Conservation (phyloP, 2,797 vertebrate species). For the Hydrocynus forskahlii region DNA sequence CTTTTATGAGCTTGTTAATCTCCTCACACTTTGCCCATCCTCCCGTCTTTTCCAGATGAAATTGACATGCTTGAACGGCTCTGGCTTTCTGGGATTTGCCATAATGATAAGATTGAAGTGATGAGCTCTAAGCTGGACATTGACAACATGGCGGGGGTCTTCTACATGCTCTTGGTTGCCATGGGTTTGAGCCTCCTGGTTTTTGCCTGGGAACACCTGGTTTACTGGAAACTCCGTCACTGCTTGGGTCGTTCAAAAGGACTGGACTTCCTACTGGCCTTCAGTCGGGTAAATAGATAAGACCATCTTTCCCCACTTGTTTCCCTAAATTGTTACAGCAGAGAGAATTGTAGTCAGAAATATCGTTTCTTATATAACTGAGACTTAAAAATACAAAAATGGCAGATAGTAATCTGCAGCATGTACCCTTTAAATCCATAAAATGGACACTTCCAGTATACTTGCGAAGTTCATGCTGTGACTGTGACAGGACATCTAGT, state of each 20-base stretch:
- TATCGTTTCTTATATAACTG: not conserved
- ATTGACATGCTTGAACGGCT: slow-evolving; percentile 74
- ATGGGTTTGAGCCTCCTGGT: slow-evolving; percentile 97
- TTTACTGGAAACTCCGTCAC: slow-evolving; percentile 95
- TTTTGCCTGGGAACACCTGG: slow-evolving; percentile 95
- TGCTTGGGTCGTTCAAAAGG: slow-evolving; percentile 76
- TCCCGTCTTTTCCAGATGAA: slow-evolving; percentile 66
- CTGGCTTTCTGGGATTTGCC: slow-evolving; percentile 97
- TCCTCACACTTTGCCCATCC: slow-evolving; percentile 15
- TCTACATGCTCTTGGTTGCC: slow-evolving; percentile 98
- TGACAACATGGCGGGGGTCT: slow-evolving; percentile 98
- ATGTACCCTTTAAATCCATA: slow-evolving; percentile 24
- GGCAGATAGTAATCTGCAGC: not conserved
- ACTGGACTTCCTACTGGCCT: slow-evolving; percentile 90
- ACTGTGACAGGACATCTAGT: slow-evolving; percentile 27
- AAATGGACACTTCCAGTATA: slow-evolving; percentile 21
- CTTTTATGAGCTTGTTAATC: slow-evolving; percentile 30
- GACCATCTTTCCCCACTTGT: too few relatives aligned
- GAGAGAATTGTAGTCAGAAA: too few relatives aligned
- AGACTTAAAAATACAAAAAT: slow-evolving; percentile 11
- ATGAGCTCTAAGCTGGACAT: slow-evolving; percentile 99
- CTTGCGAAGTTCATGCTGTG: slow-evolving; percentile 30
- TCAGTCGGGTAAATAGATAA: slow-evolving; percentile 86
- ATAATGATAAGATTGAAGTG: slow-evolving; percentile 98
- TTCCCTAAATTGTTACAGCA: too few relatives aligned